Percentiles rank a stretch among this genome's conserved stretches.
Evolutionary conservation across 2,113 vertebrate genomes (phyloP).

Genomic region (Myrmecophaga tridactyla): DNA sequence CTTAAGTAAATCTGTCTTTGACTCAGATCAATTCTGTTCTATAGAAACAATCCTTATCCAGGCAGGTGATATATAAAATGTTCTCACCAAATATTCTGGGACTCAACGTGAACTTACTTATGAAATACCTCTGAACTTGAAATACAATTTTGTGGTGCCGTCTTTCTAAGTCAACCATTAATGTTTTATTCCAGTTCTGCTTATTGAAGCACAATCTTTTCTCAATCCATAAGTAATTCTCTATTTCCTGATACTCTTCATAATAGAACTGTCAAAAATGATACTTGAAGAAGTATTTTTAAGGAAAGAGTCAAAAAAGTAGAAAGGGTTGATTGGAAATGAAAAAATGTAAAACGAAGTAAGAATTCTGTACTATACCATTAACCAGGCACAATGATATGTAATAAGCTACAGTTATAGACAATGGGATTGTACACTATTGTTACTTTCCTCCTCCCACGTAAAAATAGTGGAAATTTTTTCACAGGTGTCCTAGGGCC

Average conservation of each 20-base stretch:
- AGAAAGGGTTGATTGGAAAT: neutral
- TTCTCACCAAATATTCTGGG: neutral
- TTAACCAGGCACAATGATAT: neutral
- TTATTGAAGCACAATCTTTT: neutral
- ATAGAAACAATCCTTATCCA: neutral
- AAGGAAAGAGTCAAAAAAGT: neutral
- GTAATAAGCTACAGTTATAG: neutral
- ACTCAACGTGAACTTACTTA: neutral
- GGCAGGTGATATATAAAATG: neutral
- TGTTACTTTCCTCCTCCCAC: neutral
- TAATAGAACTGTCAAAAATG: neutral
- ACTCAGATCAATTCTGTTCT: neutral
- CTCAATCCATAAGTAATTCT: neutral
- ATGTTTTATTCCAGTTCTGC: neutral
- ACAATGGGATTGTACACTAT: neutral
- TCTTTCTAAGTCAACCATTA: neutral
- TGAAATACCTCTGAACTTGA: neutral
- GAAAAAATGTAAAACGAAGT: neutral
- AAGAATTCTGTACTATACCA: neutral
- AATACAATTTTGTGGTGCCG: neutral
- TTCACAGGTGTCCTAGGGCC: neutral
- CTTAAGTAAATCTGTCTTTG: neutral
- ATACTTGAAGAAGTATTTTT: neutral
- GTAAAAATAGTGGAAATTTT: neutral
- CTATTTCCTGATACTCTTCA: neutral